Evolutionary conservation across 2,888 invertebrate species (phyloP), one percentile per base, ranked within the genome.

Genomic region (Serripes groenlandicus): DNA sequence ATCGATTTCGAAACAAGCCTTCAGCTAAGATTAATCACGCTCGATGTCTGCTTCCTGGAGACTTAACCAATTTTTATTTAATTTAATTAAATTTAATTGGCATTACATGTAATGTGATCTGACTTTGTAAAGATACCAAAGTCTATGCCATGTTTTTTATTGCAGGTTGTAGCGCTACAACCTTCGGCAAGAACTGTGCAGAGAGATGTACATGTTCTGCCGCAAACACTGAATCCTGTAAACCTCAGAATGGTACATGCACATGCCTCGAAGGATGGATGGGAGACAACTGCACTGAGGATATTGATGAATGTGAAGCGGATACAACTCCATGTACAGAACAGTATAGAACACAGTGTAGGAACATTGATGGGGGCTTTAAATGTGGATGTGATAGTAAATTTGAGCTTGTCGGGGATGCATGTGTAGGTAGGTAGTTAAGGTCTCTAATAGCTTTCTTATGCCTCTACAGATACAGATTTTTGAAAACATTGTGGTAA

Each of bases 201-300:
- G 18, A 35, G 1, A 54, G 18, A n/a, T 85, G 85, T 58, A 18
- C 21, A 7, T 85, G 82, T 62, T 42, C 30, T 1, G 3, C 56
- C 3, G 58, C 75, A 7, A 83, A 85, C 60, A 75, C 80, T 15
- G 58, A 35, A 7, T 69, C 75, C 15, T 85, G 85, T 60, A 56
- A 85, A 68, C 71, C 74, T 11, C 78, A 75, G 5, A 62, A 78
- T 54, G 85, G 85, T 15, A 11, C 52, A 2, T 85, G 85, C 37
- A 71, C 49, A 7, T 85, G 85, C 34, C 60, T 52, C n/a, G 35
- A 26, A 49, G 85, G 85, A 34, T 85, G 85, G 82, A 56, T 62
- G 9, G 82, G 82, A 37, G 54, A 0, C 0, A 71, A 32, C 23
- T 85, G 85, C 69, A 49, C 26, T 21, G 34, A 9, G 1, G 81